Evolutionary conservation across 2,797 vertebrate species (phyloP).

Genomic region (Hoplostethus atlanticus): DNA sequence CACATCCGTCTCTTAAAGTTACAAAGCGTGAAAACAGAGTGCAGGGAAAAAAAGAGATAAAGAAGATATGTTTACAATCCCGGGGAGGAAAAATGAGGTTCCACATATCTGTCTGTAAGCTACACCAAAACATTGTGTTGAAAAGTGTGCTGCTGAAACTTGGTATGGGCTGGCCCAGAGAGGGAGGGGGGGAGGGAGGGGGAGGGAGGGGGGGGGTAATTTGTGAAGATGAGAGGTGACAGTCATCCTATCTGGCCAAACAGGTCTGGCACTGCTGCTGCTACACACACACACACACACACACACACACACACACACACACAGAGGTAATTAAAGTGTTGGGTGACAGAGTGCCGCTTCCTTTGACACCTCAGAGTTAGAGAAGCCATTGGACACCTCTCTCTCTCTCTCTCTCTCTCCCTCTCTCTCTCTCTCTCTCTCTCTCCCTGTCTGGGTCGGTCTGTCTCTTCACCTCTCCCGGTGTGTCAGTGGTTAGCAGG

Average conservation of each 20-base stretch:
- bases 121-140: slow-evolving; percentile 44
- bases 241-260: slow-evolving; percentile 68
- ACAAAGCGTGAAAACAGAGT: slow-evolving; percentile 17
- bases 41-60: slow-evolving; percentile 36
- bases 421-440: slow-evolving; percentile 31
- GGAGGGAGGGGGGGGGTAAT: slow-evolving; percentile 36
- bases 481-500: slow-evolving; percentile 23
- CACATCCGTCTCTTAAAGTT: slow-evolving; percentile 1
- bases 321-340: slow-evolving; percentile 70
- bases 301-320: slow-evolving; percentile 32
- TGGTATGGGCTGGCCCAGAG: slow-evolving; percentile 39
- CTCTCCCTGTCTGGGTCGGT: slow-evolving; percentile 21
- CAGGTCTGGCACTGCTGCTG: slow-evolving; percentile 54
- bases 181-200: slow-evolving; percentile 20
- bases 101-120: slow-evolving; percentile 55
- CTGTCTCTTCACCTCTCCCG: slow-evolving; percentile 22
- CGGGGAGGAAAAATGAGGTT: slow-evolving; percentile 32
- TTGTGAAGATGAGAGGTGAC: slow-evolving; percentile 70
- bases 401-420: slow-evolving; percentile 22
- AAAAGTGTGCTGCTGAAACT: slow-evolving; percentile 67
- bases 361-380: slow-evolving; percentile 54
- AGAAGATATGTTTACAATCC: slow-evolving; percentile 49
- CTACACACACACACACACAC: slow-evolving; percentile 31
- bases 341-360: slow-evolving; percentile 65
- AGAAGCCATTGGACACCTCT: slow-evolving; percentile 41